phyloP scores from a whole-genome alignment of 2,888 invertebrate genomes.

The Drosophila borealis region DNA sequence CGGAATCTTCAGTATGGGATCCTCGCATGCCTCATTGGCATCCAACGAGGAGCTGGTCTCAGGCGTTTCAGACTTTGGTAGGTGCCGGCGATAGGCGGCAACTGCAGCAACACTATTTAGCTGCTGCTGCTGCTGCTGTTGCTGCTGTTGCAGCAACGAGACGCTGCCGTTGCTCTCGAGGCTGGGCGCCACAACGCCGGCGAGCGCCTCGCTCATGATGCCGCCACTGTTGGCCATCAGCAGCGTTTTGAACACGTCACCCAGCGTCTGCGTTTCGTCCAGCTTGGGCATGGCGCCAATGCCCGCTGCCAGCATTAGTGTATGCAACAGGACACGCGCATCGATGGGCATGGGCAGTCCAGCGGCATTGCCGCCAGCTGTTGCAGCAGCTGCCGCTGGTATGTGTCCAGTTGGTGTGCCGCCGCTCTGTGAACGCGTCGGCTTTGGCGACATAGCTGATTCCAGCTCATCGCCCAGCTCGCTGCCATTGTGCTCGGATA shows the following conservation, averaged over 20 bases:
- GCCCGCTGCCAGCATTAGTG: conserved; percentile 81
- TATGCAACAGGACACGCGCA: conserved; percentile 81
- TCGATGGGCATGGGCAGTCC: conserved; percentile 73
- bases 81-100: conserved; percentile 76
- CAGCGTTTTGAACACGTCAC: conserved; percentile 81
- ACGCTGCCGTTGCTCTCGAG: conserved; percentile 71
- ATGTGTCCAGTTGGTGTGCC: conserved; percentile 32
- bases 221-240: conserved; percentile 75
- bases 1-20: conserved; percentile 95
- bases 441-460: conserved; percentile 56
- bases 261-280: conserved; percentile 81
- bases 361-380: conserved; percentile 43
- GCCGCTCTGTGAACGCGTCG: conserved; percentile 34
- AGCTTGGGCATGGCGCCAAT: conserved; percentile 68
- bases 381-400: conserved; percentile 18
- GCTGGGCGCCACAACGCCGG: conserved; percentile 43
- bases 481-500: conserved; percentile 76
- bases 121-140: conserved; percentile 79
- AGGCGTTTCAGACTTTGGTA: conserved; percentile 85
- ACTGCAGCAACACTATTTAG: conserved; percentile 37
- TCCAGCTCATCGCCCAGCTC: conserved; percentile 61
- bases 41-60: conserved; percentile 85
- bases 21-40: conserved; percentile 86
- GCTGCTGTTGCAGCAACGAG: conserved; percentile 75
- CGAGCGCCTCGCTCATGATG: conserved; percentile 62